phyloP scores from a whole-genome alignment of 2,113 vertebrate genomes.

The Callocephalon fimbriatum region DNA sequence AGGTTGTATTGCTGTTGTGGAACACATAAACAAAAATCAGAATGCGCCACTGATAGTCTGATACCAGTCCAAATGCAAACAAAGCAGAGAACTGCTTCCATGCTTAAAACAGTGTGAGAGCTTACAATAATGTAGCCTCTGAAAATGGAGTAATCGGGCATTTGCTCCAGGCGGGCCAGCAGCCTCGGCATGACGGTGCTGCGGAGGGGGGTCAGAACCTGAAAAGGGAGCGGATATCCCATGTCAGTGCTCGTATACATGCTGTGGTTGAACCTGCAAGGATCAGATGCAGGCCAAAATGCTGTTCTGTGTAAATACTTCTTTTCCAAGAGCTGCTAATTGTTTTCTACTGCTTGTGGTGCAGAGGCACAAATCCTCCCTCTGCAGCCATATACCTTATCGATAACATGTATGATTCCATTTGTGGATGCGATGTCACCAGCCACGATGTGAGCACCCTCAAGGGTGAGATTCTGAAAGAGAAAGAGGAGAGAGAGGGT shows the following conservation, averaged over 20 bases:
- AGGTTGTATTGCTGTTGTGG: constrained; percentile 84
- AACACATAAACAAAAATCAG: neutral
- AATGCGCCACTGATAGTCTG: neutral
- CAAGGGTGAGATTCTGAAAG: constrained; percentile 80
- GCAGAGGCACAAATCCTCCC: neutral
- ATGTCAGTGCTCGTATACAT: neutral
- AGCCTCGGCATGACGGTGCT: constrained; percentile 80
- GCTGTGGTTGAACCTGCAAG: neutral
- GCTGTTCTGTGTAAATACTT: neutral
- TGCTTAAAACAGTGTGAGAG: neutral
- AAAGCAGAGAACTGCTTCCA: neutral
- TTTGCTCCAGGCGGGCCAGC: constrained; percentile 80
- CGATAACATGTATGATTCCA: constrained; percentile 88
- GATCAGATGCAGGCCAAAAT: no score
- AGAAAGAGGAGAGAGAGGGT: neutral
- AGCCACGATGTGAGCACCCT: constrained; percentile 78
- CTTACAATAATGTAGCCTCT: constrained; percentile 84
- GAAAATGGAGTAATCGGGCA: constrained; percentile 88
- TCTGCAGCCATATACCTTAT: constrained; percentile 72
- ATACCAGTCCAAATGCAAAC: neutral
- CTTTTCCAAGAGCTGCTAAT: neutral
- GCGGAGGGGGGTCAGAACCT: constrained; percentile 86
- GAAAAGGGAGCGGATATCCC: neutral
- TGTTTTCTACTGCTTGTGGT: neutral
- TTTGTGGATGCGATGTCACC: constrained; percentile 85